Base-by-base conservation (phyloP, 37 sponge, comb jelly and placozoan species). In the Eunapius fragilis region DNA sequence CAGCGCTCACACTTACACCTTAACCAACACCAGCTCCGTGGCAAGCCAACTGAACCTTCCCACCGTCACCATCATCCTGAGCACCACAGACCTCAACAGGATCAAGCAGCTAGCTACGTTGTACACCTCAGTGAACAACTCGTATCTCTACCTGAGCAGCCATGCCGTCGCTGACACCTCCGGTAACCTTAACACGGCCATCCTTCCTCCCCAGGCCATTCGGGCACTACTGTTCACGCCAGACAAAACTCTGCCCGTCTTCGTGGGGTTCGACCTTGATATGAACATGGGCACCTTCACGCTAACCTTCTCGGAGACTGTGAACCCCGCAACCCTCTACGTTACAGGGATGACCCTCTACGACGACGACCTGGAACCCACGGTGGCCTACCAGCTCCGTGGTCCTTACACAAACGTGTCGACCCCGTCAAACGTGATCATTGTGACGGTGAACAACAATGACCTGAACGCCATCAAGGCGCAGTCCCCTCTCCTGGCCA, bases 391-490 rank as follows among this genome's bases (percentile, higher is more conserved):
- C 80, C 31, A 67, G n/a, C 89, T 96, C 13, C 74, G 71, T n/a
- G 77, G 81, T 12, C 58, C 71, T 38, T 88, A 90, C 85, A 82
- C 79, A 22, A 67, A 70, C 32, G 93, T 96, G 17, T 78, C 88
- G 25, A 25, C 72, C 0, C 84, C 85, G 14, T 80, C 82, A 0
- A 47, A 87, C 68, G 85, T 86, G 25, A 81, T 96, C 25, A 37
- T 32, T 7, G 32, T 96, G 31, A 67, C 70, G 22, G 70, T 96
- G 4, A 83, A 85, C n/a, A 92, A 92, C 32, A 81, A 92, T 88
- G 96, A 96, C 68, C 79, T 96, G 31, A 96, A 96, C 74, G 88
- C 78, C 73, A 85, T 96, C 47, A 96, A 96, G 72, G 36, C 76
- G 11, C 87, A 72, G 38, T 1, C 45, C 28, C 69, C 89, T 2